Conservation (phyloP, 2,888 invertebrate genomes). For the Meteorus colon region DNA sequence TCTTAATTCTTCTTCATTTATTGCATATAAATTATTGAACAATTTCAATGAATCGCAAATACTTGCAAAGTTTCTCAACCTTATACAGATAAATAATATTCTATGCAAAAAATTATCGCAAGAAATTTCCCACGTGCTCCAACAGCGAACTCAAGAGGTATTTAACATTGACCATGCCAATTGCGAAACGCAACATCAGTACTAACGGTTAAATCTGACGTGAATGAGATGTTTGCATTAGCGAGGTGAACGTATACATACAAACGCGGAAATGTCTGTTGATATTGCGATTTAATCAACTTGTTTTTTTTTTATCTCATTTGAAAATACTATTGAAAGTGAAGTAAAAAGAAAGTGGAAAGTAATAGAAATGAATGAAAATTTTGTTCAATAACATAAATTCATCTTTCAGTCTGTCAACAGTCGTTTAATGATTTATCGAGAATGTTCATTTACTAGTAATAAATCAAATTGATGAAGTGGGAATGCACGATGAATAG, state of each 20-base stretch:
- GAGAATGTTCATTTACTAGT: background rate
- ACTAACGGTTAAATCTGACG: conserved; percentile 20
- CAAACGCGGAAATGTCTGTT: background rate
- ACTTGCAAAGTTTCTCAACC: conserved; percentile 18
- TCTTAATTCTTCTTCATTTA: background rate
- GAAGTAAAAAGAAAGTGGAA: background rate
- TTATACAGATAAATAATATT: conserved; percentile 3
- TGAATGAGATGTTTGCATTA: background rate
- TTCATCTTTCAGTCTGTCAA: background rate
- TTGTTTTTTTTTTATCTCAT: too few relatives aligned
- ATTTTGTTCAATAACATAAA: background rate
- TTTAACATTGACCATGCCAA: conserved; percentile 25
- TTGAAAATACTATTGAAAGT: conserved; percentile 1
- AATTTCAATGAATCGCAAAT: background rate
- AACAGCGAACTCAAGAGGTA: conserved; percentile 28
- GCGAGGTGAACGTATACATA: background rate
- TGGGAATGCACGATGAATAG: background rate
- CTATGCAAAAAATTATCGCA: background rate
- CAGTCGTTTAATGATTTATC: background rate
- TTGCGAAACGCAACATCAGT: conserved; percentile 1
- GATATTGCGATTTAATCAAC: background rate
- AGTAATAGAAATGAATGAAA: background rate
- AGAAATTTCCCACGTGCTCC: conserved; percentile 35
- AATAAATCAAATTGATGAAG: background rate
- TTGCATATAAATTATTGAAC: background rate